phyloP scores from a whole-genome alignment of 2,797 vertebrate species.

The Brotula barbata region DNA sequence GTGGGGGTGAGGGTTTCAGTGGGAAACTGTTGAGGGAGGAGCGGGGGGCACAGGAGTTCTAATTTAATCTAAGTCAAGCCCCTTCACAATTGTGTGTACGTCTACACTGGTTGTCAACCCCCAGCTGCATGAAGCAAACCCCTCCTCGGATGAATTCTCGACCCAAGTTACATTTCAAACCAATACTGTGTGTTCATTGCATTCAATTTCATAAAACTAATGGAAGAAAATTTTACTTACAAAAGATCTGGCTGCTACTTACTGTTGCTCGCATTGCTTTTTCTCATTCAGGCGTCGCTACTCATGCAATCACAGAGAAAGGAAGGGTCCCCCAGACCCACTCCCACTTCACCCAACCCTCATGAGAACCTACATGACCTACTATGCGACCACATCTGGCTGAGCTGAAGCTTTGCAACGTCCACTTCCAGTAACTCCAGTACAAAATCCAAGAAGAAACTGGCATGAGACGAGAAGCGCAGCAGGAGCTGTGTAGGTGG shows the following conservation, averaged over 20 bases:
- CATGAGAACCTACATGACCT: slow-evolving; percentile 73
- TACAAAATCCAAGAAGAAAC: slow-evolving; percentile 49
- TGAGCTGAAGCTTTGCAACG: slow-evolving; percentile 33
- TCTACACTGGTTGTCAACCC: slow-evolving; percentile 33
- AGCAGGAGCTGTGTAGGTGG: slow-evolving; percentile 30
- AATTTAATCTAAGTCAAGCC: slow-evolving; percentile 75
- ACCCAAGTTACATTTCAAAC: slow-evolving; percentile 31
- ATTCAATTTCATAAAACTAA: slow-evolving; percentile 23
- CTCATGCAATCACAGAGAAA: slow-evolving; percentile 69
- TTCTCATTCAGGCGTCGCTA: slow-evolving; percentile 85
- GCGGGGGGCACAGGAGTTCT: slow-evolving; percentile 63
- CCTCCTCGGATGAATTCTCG: slow-evolving; percentile 12
- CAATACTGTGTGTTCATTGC: slow-evolving; percentile 25
- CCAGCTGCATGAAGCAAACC: slow-evolving; percentile 32
- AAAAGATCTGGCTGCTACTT: slow-evolving; percentile 80
- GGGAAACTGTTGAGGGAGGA: slow-evolving; percentile 6
- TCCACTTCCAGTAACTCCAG: slow-evolving; percentile 54
- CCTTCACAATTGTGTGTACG: slow-evolving; percentile 49
- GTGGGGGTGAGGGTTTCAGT: slow-evolving; percentile 10
- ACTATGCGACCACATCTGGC: slow-evolving; percentile 62
- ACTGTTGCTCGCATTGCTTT: slow-evolving; percentile 92
- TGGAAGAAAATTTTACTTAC: slow-evolving; percentile 29
- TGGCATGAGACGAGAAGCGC: slow-evolving; percentile 24
- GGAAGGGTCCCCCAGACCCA: slow-evolving; percentile 71
- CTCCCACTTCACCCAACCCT: slow-evolving; percentile 67